Evolutionary conservation across 2,888 invertebrate species (phyloP), one percentile per base, ranked within the genome.

Genomic region (Monopis laevigella): DNA sequence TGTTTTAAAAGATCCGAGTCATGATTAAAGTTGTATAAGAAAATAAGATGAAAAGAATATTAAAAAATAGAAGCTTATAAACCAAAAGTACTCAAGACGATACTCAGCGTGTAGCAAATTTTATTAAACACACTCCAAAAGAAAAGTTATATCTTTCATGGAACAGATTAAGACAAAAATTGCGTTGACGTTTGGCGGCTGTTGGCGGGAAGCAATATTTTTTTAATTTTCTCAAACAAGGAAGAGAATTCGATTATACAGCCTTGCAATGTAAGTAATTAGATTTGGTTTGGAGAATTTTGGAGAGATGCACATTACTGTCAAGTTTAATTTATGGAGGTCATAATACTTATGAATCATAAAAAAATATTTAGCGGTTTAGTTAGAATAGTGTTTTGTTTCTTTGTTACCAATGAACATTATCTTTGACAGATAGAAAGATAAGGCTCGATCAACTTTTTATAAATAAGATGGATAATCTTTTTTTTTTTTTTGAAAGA

Each of bases 211-310:
- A 61, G 41, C 62, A 54, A 61, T 72, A 69, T 74, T 70, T 78
- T 77, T 78, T 78, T 75, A 73, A 75, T 77, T 78, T 77, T 74
- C 73, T 59, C 65, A 65, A 72, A 71, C 70, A 65, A 58, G 65
- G 52, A 53, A 51, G 46, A 51, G 49, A 51, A 75, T 74, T 77
- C 70, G 71, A 75, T 77, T 77, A 71, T 64, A 56, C 55, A 54
- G 60, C 59, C 61, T 57, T 54, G 55, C 51, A 45, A 48, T 58
- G 56, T 70, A 70, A 71, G 70, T 66, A 62, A 68, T 71, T 34
- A 24, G 6, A 10, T 71, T 69, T 71, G 59, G 60, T 61, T 60
- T 56, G 45, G 51, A 56, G 29, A 21, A 30, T 10, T 10, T 2
- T 7, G 28, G 27, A 21, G 19, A 6, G 42, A n/a, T n/a, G n/a